phyloP scores from a whole-genome alignment of 2,888 invertebrate species.

The Petrolisthes cinctipes region DNA sequence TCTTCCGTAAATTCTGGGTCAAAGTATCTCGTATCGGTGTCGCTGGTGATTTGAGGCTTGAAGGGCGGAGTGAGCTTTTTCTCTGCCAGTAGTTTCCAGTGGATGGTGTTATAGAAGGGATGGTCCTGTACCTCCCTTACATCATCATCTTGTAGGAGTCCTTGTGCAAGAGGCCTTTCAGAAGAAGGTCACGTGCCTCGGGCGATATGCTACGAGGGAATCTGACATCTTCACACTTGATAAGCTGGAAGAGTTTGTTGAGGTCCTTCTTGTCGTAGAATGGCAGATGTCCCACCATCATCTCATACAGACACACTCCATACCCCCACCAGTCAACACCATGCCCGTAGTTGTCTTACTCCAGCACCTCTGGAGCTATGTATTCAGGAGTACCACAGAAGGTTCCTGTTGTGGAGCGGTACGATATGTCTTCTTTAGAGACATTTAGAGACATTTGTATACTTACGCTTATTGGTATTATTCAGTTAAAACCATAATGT shows the following conservation, averaged over 20 bases:
- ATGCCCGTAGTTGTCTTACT: constrained; percentile 95
- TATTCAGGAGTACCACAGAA: constrained; percentile 99
- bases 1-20: constrained; percentile 98
- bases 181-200: constrained; percentile 88
- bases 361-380: constrained; percentile 92
- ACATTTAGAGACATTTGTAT: no score
- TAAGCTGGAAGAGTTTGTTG: constrained; percentile 94
- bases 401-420: constrained; percentile 94
- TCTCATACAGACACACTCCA: constrained; percentile 99
- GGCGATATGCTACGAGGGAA: constrained; percentile 90
- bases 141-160: constrained; percentile 91
- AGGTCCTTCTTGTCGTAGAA: constrained; percentile 99
- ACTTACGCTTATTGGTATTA: no score
- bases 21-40: constrained; percentile 97
- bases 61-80: constrained; percentile 96
- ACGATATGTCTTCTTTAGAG: constrained; percentile 94
- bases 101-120: constrained; percentile 93
- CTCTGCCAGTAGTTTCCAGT: constrained; percentile 93
- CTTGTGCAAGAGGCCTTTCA: constrained; percentile 90
- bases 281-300: constrained; percentile 99
- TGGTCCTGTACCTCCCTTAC: constrained; percentile 94
- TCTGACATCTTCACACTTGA: constrained; percentile 91
- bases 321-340: constrained; percentile 99
- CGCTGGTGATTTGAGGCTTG: constrained; percentile 92
- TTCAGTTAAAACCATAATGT: no score